Conservation (phyloP, 2,113 vertebrate species). For the Leptodactylus fuscus region DNA sequence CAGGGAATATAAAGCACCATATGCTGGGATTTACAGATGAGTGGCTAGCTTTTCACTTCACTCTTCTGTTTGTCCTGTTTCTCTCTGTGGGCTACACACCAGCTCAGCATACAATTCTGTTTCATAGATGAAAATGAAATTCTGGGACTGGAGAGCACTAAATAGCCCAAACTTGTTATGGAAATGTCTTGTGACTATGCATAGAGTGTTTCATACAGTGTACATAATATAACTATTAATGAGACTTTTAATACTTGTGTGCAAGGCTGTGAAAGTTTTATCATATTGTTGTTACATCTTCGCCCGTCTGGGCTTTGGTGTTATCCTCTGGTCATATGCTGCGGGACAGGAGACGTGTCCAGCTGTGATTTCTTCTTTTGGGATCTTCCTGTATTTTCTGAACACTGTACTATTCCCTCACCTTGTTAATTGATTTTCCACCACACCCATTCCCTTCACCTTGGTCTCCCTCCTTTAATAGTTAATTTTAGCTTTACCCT, state of each 20-base stretch:
- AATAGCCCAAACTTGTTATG: not conserved
- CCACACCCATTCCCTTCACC: no score
- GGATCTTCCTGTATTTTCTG: no score
- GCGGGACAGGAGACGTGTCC: no score
- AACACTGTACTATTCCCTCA: no score
- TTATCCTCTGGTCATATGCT: no score
- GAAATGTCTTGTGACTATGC: not conserved
- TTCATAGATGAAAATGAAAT: constrained; percentile 7
- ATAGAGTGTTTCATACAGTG: not conserved
- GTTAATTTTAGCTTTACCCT: no score
- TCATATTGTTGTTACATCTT: no score
- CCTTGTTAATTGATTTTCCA: no score
- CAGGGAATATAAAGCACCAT: constrained; percentile 47
- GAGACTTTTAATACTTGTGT: not conserved
- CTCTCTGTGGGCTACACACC: constrained; percentile 6
- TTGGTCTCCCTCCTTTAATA: no score
- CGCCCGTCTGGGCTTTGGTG: no score
- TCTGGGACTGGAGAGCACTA: not conserved
- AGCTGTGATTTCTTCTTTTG: no score
- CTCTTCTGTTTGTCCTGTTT: constrained; percentile 33
- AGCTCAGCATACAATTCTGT: constrained; percentile 24
- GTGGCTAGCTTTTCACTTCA: constrained; percentile 50
- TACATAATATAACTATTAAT: constrained; percentile 5
- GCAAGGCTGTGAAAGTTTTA: not conserved
- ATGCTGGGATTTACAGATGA: constrained; percentile 49